Evolutionary conservation across 2,888 invertebrate genomes (phyloP), one percentile per base, ranked within the genome.

Genomic region (Heliconius erato): DNA sequence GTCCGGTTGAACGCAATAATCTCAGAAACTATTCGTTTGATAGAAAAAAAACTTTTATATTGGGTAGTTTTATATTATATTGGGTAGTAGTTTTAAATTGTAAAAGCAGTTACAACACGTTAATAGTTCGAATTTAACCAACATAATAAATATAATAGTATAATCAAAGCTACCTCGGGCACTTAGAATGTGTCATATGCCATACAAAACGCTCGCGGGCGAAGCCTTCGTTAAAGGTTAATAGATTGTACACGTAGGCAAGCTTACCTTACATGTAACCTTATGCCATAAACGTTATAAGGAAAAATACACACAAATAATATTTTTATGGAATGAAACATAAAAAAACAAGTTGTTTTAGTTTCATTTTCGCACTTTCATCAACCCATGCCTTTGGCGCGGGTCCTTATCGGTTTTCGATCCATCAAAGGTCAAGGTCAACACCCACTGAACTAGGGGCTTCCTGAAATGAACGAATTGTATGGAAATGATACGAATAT

Each of bases 391-490:
- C 78, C 78, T 71, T 78, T 32, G 74, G 79, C 79, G 79, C 35
- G 74, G 19, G 69, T 79, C 84, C 82, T 82, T 83, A 85, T 82
- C 85, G 84, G 81, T 74, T 82, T 84, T 81, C 85, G 78, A 85
- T 85, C 81, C 74, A 84, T 82, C 84, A 80, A 82, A 82, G 85
- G 85, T 85, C 84, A 85, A 85, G 85, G 85, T 32, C 67, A 12
- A 83, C 82, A 54, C 79, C 54, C 69, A 76, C 81, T 77, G 68
- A 49, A 81, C 71, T 54, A 74, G n/a, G 23, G 67, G 23, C 12
- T 65, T 44, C 67, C 65, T 67, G 16, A 6, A 28, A 67, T 12
- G n/a, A 26, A 65, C 14, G 67, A 49, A 23, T 44, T 28, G 12
- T 65, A 19, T 78, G 44, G 78, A 78, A 78, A 44, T 49, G 78